A percentile compares a stretch with the other conserved stretches of the same genome.
These are phyloP conservation scores for Chloroclysta siterata DNA, from an alignment of 2,888 invertebrate species.

Conservation along the genomic window DNA sequence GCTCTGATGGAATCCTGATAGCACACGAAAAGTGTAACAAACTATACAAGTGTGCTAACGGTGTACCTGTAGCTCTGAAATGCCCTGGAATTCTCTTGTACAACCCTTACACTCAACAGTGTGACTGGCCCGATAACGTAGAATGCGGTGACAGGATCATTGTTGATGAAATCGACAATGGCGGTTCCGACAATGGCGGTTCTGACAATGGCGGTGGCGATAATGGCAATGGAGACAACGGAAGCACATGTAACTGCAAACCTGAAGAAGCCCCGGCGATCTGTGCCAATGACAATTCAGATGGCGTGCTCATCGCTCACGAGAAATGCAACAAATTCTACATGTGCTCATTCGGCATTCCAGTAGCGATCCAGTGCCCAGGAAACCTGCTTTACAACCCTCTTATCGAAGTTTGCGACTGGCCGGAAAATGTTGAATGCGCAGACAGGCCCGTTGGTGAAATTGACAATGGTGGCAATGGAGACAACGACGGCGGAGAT, in stretches of 20 bases:
- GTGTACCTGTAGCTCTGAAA: constrained; percentile 30
- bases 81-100: constrained; percentile 33
- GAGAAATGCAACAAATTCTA: constrained; percentile 9
- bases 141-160: constrained; percentile 36
- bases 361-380: constrained; percentile 38
- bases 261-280: constrained; percentile 2
- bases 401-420: constrained; percentile 47
- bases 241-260: constrained; percentile 5
- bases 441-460: constrained; percentile 45
- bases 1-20: constrained; percentile 45
- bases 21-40: constrained; percentile 53
- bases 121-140: constrained; percentile 50
- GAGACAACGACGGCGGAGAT: constrained; percentile 10
- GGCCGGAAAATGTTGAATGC: constrained; percentile 52
- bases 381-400: constrained; percentile 47
- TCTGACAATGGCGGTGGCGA: background rate
- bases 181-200: background rate
- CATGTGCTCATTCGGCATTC: background rate
- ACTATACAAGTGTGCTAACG: constrained; percentile 49
- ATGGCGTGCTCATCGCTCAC: background rate
- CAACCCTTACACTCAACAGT: constrained; percentile 39
- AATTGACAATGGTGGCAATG: constrained; percentile 4
- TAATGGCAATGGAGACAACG: constrained; percentile 7
- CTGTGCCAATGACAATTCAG: background rate
- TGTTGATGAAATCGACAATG: background rate